phyloP scores from a whole-genome alignment of 2,797 vertebrate genomes.

The Pipistrellus pygmaeus region DNA sequence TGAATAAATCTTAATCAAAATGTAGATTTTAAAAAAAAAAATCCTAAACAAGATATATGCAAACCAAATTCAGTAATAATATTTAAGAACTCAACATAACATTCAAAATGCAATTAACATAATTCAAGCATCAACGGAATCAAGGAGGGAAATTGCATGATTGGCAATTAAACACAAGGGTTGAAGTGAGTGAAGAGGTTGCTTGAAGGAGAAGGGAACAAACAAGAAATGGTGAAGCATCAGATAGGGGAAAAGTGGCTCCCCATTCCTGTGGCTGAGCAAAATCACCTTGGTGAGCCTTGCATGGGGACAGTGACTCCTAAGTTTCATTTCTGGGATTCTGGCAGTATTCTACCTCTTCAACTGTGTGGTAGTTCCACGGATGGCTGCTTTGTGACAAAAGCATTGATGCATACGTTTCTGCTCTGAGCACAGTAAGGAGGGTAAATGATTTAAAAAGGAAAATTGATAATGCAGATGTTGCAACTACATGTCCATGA shows the following conservation, averaged over 20 bases:
- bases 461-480: conserved; percentile 7
- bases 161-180: not conserved
- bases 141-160: not conserved
- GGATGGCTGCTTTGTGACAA: conserved; percentile 1
- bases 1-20: not conserved
- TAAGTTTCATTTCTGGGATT: not conserved
- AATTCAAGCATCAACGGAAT: conserved; percentile 33
- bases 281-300: not conserved
- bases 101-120: conserved; percentile 14
- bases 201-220: not conserved
- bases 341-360: not conserved
- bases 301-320: too few species aligned
- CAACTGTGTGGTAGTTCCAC: not conserved
- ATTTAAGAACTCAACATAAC: not conserved
- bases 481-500: not conserved
- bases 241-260: not conserved
- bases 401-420: not conserved
- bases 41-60: not conserved
- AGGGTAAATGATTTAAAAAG: not conserved
- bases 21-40: conserved; percentile 9
- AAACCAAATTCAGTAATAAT: conserved; percentile 28
- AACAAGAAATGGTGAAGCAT: not conserved
- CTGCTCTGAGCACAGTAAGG: conserved; percentile 10
- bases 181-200: not conserved
- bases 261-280: too few species aligned